phyloP scores from a whole-genome alignment of 2,797 vertebrate genomes.

The Hapalemur alaotrensis region DNA sequence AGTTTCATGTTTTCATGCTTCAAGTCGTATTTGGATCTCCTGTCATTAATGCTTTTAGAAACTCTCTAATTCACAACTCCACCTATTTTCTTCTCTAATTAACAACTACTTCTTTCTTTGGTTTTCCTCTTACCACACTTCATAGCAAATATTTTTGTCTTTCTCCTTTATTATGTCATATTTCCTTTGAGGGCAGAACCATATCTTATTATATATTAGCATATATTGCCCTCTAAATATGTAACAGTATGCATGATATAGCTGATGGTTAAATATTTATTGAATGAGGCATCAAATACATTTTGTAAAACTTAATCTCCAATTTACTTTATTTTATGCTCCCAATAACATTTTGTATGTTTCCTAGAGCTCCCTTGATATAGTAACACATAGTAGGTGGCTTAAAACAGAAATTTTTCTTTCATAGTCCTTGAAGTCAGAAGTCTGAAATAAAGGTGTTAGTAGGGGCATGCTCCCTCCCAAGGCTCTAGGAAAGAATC shows the following conservation, averaged over 20 bases:
- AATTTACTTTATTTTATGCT: not conserved
- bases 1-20: not conserved
- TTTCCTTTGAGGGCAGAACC: not conserved
- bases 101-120: not conserved
- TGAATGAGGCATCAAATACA: not conserved
- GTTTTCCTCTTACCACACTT: not conserved
- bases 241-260: not conserved
- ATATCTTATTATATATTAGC: not conserved
- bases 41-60: not conserved
- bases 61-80: not conserved
- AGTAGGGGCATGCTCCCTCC: not conserved
- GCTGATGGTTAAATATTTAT: not conserved
- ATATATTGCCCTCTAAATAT: not conserved
- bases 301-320: not conserved
- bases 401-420: not conserved
- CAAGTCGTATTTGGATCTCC: not conserved
- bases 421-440: not conserved
- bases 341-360: not conserved
- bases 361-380: not conserved
- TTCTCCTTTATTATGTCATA: not conserved
- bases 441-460: not conserved
- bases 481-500: not conserved
- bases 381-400: not conserved
- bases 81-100: not conserved
- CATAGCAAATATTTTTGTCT: not conserved